phyloP scores from a whole-genome alignment of 2,113 vertebrate genomes.

The Crotalus tigris region DNA sequence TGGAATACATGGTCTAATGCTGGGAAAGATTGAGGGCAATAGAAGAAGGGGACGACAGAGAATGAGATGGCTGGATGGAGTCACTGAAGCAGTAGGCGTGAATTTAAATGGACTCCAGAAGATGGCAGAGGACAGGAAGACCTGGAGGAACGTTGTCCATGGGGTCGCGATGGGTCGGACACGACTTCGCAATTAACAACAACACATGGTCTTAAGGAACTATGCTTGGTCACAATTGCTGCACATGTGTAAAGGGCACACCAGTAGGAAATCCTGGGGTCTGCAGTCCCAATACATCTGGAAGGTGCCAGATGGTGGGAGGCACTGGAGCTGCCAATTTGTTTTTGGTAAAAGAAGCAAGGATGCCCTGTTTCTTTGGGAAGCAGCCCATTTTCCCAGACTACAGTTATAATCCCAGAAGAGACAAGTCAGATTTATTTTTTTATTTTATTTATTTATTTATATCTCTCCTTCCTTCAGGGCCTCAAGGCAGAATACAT shows the following conservation, averaged over 20 bases:
- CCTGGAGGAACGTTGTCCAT: no score
- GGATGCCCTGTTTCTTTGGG: background rate
- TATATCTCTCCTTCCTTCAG: background rate
- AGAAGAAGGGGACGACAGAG: no score
- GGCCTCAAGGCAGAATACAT: background rate
- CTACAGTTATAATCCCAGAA: background rate
- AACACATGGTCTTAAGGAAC: background rate
- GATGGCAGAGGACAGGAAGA: no score
- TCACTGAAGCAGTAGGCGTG: no score
- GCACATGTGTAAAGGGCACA: background rate
- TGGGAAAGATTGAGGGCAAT: no score
- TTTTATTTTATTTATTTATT: background rate
- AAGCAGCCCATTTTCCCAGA: background rate
- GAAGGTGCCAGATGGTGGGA: background rate
- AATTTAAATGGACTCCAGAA: no score
- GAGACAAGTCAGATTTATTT: background rate
- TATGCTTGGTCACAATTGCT: background rate
- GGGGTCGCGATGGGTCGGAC: no score
- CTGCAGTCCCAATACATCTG: background rate
- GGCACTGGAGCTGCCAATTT: background rate
- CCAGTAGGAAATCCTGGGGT: background rate
- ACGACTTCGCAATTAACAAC: no score
- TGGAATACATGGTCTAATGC: no score
- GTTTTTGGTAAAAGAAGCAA: background rate
- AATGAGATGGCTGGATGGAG: no score